Base-by-base conservation (phyloP, 2,113 vertebrate species). In the Ophthalmolycus amberensis region DNA sequence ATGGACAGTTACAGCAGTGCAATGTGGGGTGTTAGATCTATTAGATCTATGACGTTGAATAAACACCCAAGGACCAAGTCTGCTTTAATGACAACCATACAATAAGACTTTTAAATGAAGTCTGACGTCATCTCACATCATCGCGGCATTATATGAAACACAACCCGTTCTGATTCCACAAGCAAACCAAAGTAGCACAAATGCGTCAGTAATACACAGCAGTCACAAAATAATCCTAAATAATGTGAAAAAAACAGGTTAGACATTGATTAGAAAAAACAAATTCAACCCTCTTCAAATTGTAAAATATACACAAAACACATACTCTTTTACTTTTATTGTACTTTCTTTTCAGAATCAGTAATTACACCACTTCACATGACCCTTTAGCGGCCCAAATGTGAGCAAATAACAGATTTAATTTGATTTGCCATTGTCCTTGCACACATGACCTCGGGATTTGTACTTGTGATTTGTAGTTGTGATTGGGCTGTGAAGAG, bases 331-430 rank as follows among this genome's bases (percentile, higher is more conserved):
- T 22, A 38, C 18, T 40, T 40, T 44, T 32, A 15, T 48, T 54
- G 7, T 38, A 22, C 18, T 83, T 54, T 44, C 42, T 82, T 20
- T 12, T 14, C 56, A 44, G 6, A 69, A 6, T 72, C 25, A 25
- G 6, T 6, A 67, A 46, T 58, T 34, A 9, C 63, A 18, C 14
- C 54, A 66, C 59, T 59, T 58, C 10, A 37, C 16, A 48, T 74
- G 54, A 63, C 4, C 32, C 18, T 62, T 58, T 46, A 52, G 38
- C 0, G 25, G 32, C 62, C n/a, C 58, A 20, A 69, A 34, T 32
- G n/a, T 38, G 59, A 81, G 74, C 50, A 65, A 86, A 71, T 62
- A 71, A 46, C 64, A 82, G 50, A 37, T 77, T 71, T 22, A 0
- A 38, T 81, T 63, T 37, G n/a, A 72, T 75, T 73, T 9, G 6